A percentile compares a stretch with the other conserved stretches of the same genome.
Conservation (phyloP, 1,140 invertebrate genomes). For the Polypedilum vanderplanki region DNA sequence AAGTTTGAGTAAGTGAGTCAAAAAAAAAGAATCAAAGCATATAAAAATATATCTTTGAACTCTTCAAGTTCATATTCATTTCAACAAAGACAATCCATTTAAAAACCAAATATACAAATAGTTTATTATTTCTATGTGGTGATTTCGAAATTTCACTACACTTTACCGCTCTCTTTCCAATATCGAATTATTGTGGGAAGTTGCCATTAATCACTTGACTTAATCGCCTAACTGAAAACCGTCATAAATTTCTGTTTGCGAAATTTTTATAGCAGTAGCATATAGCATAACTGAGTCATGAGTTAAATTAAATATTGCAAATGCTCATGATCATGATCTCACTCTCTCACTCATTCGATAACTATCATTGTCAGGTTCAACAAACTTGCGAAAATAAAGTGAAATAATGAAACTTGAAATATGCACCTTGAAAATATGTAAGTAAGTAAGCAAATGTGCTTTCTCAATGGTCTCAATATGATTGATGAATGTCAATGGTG, state of each 20-base stretch:
- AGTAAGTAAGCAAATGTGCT: neutral
- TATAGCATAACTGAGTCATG: no score
- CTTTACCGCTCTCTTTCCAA: neutral
- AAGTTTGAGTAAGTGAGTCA: no score
- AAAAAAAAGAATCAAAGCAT: no score
- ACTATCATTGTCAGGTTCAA: neutral
- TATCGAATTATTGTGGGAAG: neutral
- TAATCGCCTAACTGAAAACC: neutral
- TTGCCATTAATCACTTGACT: neutral
- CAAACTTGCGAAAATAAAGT: neutral
- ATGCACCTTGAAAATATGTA: neutral
- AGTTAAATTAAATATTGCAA: no score
- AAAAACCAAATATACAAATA: no score
- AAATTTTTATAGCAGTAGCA: neutral
- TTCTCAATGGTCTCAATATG: neutral
- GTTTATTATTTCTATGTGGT: no score
- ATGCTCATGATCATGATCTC: neutral
- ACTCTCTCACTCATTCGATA: neutral
- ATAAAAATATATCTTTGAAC: no score
- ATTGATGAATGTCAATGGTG: slow-evolving; percentile 5
- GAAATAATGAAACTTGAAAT: neutral
- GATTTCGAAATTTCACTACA: neutral
- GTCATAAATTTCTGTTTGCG: neutral
- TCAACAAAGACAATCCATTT: no score
- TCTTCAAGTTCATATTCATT: no score